These are phyloP conservation scores for Horisme vitalbata DNA, from an alignment of 2,888 invertebrate genomes.

Conservation along the genomic window DNA sequence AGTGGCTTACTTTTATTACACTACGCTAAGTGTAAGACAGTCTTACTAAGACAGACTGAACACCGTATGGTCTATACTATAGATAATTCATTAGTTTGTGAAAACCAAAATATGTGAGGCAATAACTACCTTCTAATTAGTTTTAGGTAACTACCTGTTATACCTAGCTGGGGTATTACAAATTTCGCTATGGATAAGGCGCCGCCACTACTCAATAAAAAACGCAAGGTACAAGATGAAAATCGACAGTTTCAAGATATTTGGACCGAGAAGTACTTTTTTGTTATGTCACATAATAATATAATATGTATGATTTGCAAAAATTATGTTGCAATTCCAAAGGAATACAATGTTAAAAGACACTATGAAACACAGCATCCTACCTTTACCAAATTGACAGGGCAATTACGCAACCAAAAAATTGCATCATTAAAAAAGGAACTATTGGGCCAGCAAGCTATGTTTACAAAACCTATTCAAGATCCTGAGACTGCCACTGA, in stretches of 20 bases:
- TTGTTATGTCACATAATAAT: conserved; percentile 14
- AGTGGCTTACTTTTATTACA: too few relatives aligned
- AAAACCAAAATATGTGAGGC: too few relatives aligned
- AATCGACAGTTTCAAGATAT: conserved; percentile 10
- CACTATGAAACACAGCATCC: conserved; percentile 19
- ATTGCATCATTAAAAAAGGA: conserved; percentile 15
- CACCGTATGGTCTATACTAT: too few relatives aligned
- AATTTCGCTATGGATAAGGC: conserved; percentile 3
- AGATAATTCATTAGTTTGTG: too few relatives aligned
- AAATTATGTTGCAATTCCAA: conserved; percentile 17
- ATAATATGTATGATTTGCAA: conserved; percentile 18
- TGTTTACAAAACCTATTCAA: conserved; percentile 21
- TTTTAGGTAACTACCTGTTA: too few relatives aligned
- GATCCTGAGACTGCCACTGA: conserved; percentile 23
- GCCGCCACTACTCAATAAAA: conserved; percentile 11
- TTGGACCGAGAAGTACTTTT: conserved; percentile 12
- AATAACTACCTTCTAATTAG: too few relatives aligned
- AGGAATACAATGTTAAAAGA: conserved; percentile 21
- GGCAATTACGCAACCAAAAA: conserved; percentile 22
- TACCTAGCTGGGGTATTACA: conserved; percentile 1
- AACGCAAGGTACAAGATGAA: conserved; percentile 13
- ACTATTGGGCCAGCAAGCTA: too few relatives aligned
- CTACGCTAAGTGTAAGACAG: too few relatives aligned
- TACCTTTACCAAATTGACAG: conserved; percentile 15
- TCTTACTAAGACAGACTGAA: too few relatives aligned